Evolutionary conservation across 2,113 vertebrate species (phyloP).

Genomic region (Piliocolobus tephrosceles): DNA sequence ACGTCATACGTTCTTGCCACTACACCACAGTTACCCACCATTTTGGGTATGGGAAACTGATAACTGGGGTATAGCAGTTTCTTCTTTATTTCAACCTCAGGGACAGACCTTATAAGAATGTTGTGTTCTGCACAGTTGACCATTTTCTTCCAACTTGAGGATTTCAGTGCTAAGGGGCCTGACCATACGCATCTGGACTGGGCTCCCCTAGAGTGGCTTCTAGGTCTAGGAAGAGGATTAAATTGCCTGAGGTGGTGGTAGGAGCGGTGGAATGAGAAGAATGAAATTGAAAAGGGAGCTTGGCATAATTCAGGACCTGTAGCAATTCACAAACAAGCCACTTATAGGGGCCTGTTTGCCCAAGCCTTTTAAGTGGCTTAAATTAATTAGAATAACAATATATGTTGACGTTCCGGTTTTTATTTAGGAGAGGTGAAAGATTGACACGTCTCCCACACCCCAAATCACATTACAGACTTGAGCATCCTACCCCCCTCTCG

Average conservation of each 20-base stretch:
- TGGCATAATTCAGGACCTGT: not conserved
- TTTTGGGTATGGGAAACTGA: not conserved
- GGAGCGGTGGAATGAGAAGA: not conserved
- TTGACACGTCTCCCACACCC: not conserved
- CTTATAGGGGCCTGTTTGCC: conserved; percentile 18
- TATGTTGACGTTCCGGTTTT: conserved; percentile 5
- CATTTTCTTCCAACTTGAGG: not conserved
- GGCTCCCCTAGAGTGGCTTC: not conserved
- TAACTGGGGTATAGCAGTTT: not conserved
- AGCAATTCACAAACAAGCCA: conserved; percentile 57
- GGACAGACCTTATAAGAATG: not conserved
- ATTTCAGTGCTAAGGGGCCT: not conserved
- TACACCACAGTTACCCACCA: not conserved
- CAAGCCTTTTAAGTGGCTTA: conserved; percentile 56
- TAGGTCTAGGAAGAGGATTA: not conserved
- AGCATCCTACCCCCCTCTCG: not conserved
- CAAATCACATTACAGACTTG: not conserved
- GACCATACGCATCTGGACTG: not conserved
- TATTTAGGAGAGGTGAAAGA: conserved; percentile 35
- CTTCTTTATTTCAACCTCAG: not conserved
- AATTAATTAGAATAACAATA: conserved; percentile 53
- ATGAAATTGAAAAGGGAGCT: not conserved
- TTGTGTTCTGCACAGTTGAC: not conserved
- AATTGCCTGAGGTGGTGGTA: not conserved
- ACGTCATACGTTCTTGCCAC: no score